Evolutionary conservation across 2,113 vertebrate genomes (phyloP).

Genomic region (Microtus pennsylvanicus): DNA sequence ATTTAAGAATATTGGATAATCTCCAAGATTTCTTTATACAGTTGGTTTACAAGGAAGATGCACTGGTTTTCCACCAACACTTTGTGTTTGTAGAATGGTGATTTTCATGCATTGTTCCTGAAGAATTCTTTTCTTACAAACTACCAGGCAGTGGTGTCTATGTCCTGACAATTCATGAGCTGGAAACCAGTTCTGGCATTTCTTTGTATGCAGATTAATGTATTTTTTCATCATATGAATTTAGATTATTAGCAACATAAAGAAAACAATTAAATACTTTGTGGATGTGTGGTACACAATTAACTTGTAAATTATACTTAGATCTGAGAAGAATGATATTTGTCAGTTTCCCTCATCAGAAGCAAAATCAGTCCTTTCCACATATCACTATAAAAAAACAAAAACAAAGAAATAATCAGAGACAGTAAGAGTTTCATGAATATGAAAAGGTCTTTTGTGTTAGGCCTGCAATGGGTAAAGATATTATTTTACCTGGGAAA

Average conservation of each 20-base stretch:
- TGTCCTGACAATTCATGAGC: slow-evolving; percentile 44
- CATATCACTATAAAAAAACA: background rate
- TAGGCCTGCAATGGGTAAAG: background rate
- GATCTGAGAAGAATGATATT: slow-evolving; percentile 46
- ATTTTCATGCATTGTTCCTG: slow-evolving; percentile 28
- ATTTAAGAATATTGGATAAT: slow-evolving; percentile 5
- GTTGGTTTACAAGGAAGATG: slow-evolving; percentile 52
- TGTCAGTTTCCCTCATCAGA: slow-evolving; percentile 22
- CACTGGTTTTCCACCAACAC: slow-evolving; percentile 59
- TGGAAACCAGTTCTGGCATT: slow-evolving; percentile 61
- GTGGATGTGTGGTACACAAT: slow-evolving; percentile 41
- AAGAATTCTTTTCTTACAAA: slow-evolving; percentile 40
- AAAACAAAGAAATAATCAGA: background rate
- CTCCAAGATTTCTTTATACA: background rate
- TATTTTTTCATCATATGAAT: slow-evolving; percentile 43
- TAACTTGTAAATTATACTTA: slow-evolving; percentile 62
- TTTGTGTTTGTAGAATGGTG: slow-evolving; percentile 20
- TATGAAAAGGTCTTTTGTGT: slow-evolving; percentile 34
- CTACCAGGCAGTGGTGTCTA: background rate
- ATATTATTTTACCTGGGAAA: background rate
- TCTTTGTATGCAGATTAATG: slow-evolving; percentile 52
- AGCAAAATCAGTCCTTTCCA: slow-evolving; percentile 26
- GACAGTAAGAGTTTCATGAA: background rate
- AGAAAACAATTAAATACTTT: slow-evolving; percentile 54
- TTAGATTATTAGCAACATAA: slow-evolving; percentile 66